Conservation (phyloP, 1,140 invertebrate species). For the Trichonephila inaurata region DNA sequence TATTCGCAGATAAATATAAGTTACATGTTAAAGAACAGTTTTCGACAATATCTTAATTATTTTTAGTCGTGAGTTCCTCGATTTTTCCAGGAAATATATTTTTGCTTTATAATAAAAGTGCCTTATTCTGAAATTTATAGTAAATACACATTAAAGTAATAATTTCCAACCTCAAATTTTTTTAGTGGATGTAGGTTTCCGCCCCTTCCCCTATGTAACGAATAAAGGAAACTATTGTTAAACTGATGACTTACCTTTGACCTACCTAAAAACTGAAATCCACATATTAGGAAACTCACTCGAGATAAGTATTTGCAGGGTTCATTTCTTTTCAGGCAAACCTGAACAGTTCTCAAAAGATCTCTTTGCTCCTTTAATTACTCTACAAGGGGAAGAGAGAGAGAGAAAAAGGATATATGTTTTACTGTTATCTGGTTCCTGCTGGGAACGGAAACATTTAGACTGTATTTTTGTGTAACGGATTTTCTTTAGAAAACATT, state of each 20-base stretch:
- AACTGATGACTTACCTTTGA: slow-evolving; percentile 18
- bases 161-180: too few species aligned
- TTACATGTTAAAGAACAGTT: too few species aligned
- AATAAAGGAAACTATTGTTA: not conserved
- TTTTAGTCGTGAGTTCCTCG: too few species aligned
- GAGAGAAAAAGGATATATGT: not conserved
- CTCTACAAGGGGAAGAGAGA: not conserved
- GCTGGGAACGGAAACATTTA: slow-evolving; percentile 33
- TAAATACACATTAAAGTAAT: too few species aligned
- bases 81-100: too few species aligned
- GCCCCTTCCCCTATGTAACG: not conserved
- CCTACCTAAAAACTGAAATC: slow-evolving; percentile 27
- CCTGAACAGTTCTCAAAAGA: slow-evolving; percentile 11
- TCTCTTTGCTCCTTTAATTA: slow-evolving; percentile 17
- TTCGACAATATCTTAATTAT: too few species aligned
- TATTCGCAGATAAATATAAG: too few species aligned
- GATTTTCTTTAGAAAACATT: slow-evolving; percentile 3
- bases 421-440: slow-evolving; percentile 9
- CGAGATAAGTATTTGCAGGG: slow-evolving; percentile 5
- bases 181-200: not conserved
- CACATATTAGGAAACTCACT: not conserved
- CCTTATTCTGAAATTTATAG: too few species aligned
- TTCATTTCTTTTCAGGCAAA: not conserved
- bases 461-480: slow-evolving; percentile 34
- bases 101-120: too few species aligned